These are phyloP conservation scores for Drosophila nikananu DNA, from an alignment of 1,140 invertebrate species.

Conservation along the genomic window DNA sequence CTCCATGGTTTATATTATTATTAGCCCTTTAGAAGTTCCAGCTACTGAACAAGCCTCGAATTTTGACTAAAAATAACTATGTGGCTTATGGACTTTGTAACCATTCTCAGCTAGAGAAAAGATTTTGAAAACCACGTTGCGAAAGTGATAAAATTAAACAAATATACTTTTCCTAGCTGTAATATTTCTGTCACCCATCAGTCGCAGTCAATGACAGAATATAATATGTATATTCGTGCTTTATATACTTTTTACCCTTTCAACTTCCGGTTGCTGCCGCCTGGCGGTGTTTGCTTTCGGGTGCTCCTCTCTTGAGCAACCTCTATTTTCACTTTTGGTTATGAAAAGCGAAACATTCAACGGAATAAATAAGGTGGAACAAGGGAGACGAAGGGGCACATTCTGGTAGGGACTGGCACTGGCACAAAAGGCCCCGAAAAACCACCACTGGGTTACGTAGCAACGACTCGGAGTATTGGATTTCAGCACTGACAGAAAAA, in stretches of 20 bases:
- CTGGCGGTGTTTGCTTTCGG: conserved; percentile 25
- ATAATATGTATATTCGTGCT: conserved; percentile 6
- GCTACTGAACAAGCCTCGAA: too few species aligned
- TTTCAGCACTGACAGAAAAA: too few species aligned
- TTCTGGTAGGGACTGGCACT: conserved; percentile 22
- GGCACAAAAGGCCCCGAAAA: not conserved
- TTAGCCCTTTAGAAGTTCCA: not conserved
- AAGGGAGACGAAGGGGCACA: conserved; percentile 11
- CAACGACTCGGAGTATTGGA: too few species aligned
- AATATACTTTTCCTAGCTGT: too few species aligned
- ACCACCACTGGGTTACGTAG: too few species aligned
- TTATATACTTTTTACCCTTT: not conserved
- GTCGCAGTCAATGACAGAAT: too few species aligned
- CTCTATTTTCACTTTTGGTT: not conserved
- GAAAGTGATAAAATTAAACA: too few species aligned
- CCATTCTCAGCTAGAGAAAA: not conserved
- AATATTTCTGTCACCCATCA: conserved; percentile 23
- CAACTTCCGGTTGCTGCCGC: not conserved
- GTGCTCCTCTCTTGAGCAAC: too few species aligned
- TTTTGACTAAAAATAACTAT: too few species aligned
- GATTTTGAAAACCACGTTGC: not conserved
- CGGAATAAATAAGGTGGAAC: conserved; percentile 3
- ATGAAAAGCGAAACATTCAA: not conserved
- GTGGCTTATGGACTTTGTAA: too few species aligned
- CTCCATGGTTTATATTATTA: too few species aligned